Base-by-base conservation (phyloP, 2,797 vertebrate species). In the Ceryle rudis region DNA sequence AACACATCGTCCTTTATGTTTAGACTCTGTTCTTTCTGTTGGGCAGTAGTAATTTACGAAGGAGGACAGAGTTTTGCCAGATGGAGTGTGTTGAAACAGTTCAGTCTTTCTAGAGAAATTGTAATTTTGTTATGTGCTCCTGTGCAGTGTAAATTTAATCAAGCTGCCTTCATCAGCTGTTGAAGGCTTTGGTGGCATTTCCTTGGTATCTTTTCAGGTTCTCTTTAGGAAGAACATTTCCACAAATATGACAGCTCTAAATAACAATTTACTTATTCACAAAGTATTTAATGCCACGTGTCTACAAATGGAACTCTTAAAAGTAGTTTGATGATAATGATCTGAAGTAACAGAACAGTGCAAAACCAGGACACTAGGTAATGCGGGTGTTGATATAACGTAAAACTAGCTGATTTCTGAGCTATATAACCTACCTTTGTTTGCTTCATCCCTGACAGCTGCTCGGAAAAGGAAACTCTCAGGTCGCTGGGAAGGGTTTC, bases 381-480 rank as follows among this genome's bases (percentile, higher is more conserved):
- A 67, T 17, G 47, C 37, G 41, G 52, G 47, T 64, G 33, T 66
- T 81, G 81, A 70, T 5, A 12, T 3, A 67, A 54, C 0, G 17
- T 49, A 86, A 86, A 78, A 49, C 37, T 15, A 55, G 67, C 81
- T 91, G 4, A n/a, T 64, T 37, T 67, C 70, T 86, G 67, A 75
- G 51, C 86, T 82, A 58, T 19, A 35, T 11, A 70, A 96, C 97
- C 86, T 98, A 99, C 99, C 99, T 99, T 98, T 99, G 97, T 97
- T 99, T 94, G 98, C 98, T 95, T 99, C 99, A 74, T 98, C 98
- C 94, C 98, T 99, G 95, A 98, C 97, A 86, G 98, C 93, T 49
- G 99, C 97, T 96, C 99, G 99, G 91, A 98, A 99, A 96, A 99
- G 98, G 97, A 99, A 99, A 97, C 99, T 99, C 91, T 99, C 99